A percentile compares a stretch with the other conserved stretches of the same genome.
Evolutionary conservation across 2,797 vertebrate genomes (phyloP).

Genomic region (Tangara arthus): DNA sequence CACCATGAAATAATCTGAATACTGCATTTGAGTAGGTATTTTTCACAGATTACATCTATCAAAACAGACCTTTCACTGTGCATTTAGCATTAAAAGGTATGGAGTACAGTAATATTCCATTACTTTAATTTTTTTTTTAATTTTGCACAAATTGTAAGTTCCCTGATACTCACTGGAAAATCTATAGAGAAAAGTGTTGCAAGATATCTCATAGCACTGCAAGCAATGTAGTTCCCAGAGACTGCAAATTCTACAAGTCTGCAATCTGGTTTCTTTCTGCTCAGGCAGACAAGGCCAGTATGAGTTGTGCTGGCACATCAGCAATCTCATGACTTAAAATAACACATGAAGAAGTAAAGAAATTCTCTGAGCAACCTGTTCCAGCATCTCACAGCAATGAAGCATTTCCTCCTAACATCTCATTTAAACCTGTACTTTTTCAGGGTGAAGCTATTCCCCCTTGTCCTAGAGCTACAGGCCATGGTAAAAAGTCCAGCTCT

Average conservation of each 20-base stretch:
- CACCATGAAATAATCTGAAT: not conserved
- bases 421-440: not conserved
- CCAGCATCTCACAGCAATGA: not conserved
- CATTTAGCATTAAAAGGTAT: not conserved
- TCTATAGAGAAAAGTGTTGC: not conserved
- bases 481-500: not conserved
- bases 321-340: not conserved
- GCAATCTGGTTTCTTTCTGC: not conserved
- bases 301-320: not conserved
- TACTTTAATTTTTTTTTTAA: not conserved
- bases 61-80: not conserved
- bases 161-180: not conserved
- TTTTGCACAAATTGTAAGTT: not conserved
- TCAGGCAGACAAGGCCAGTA: not conserved
- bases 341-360: not conserved
- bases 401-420: not conserved
- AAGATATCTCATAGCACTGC: not conserved
- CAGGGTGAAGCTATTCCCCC: not conserved
- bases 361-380: not conserved
- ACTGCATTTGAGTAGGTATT: not conserved
- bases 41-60: not conserved
- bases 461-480: not conserved
- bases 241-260: not conserved
- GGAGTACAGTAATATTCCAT: not conserved
- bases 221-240: rapidly evolving